phyloP scores from a whole-genome alignment of 2,888 invertebrate genomes.

The Andricus quercusramuli region DNA sequence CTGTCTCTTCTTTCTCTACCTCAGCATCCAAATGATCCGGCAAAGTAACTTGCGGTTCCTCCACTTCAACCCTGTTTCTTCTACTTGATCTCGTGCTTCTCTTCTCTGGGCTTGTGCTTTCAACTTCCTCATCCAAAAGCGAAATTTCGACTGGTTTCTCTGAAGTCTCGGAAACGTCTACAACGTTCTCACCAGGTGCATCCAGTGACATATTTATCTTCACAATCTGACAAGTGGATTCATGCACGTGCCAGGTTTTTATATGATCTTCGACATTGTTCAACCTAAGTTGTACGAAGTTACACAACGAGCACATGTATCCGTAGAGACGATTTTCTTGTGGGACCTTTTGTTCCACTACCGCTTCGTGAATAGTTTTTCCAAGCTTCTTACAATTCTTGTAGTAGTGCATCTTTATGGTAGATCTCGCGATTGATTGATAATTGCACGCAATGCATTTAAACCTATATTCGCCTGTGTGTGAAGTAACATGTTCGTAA shows the following conservation, averaged over 20 bases:
- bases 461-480: constrained; percentile 89
- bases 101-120: not conserved
- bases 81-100: constrained; percentile 2
- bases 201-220: constrained; percentile 74
- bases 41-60: constrained; percentile 33
- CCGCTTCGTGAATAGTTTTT: constrained; percentile 56
- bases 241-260: constrained; percentile 79
- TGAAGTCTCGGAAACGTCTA: not conserved
- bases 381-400: constrained; percentile 67
- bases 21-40: not conserved
- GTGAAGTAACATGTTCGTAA: constrained; percentile 87
- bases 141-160: not conserved
- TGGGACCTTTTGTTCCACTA: constrained; percentile 66
- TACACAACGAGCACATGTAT: constrained; percentile 86
- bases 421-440: constrained; percentile 72
- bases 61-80: constrained; percentile 39
- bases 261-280: constrained; percentile 84
- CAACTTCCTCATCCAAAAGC: not conserved
- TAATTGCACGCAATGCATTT: constrained; percentile 83
- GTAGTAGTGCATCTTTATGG: constrained; percentile 73
- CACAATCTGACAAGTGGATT: constrained; percentile 79
- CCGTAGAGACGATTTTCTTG: constrained; percentile 77
- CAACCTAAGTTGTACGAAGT: constrained; percentile 85
- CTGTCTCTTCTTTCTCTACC: constrained; percentile 41
- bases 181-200: not conserved